Percentiles rank a stretch among this genome's conserved stretches.
phyloP scores from a whole-genome alignment of 2,888 invertebrate genomes.

The Parnassius glacialis region DNA sequence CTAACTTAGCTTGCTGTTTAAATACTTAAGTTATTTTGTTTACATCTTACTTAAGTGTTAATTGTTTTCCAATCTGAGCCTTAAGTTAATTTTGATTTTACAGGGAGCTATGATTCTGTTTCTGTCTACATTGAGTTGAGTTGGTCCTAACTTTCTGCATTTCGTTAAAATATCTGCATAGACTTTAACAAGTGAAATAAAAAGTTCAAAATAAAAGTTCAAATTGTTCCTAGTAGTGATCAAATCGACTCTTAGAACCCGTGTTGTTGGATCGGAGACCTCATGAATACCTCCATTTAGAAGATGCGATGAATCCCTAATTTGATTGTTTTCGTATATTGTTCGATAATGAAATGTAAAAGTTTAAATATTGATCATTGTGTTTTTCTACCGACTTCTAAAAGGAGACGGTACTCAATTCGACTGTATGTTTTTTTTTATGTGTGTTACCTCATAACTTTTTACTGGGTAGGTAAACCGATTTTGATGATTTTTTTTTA shows the following conservation, averaged over 20 bases:
- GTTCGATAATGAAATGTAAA: slow-evolving; percentile 23
- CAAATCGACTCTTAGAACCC: slow-evolving; percentile 19
- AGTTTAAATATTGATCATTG: slow-evolving; percentile 11
- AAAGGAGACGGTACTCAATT: too few relatives aligned
- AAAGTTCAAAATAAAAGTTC: slow-evolving; percentile 4
- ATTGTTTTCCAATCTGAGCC: slow-evolving; percentile 6
- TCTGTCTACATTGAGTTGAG: too few relatives aligned
- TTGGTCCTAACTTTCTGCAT: too few relatives aligned
- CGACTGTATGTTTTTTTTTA: too few relatives aligned
- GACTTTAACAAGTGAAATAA: slow-evolving; percentile 7
- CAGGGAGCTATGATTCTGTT: too few relatives aligned
- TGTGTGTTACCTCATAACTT: too few relatives aligned
- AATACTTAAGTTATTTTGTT: slow-evolving; percentile 14
- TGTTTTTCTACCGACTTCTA: too few relatives aligned
- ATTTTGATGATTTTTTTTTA: too few relatives aligned
- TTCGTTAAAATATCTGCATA: too few relatives aligned
- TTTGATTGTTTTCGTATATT: slow-evolving; percentile 26
- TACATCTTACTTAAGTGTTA: slow-evolving; percentile 2
- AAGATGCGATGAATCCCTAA: slow-evolving; percentile 17
- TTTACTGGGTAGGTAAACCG: too few relatives aligned
- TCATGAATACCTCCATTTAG: slow-evolving; percentile 26
- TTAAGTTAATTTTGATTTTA: not conserved
- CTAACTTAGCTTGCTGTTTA: slow-evolving; percentile 4
- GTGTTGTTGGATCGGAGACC: slow-evolving; percentile 19
- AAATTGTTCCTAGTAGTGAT: slow-evolving; percentile 10